Base-by-base conservation (phyloP, 2,797 vertebrate genomes). In the Hypotaenidia okinawae region DNA sequence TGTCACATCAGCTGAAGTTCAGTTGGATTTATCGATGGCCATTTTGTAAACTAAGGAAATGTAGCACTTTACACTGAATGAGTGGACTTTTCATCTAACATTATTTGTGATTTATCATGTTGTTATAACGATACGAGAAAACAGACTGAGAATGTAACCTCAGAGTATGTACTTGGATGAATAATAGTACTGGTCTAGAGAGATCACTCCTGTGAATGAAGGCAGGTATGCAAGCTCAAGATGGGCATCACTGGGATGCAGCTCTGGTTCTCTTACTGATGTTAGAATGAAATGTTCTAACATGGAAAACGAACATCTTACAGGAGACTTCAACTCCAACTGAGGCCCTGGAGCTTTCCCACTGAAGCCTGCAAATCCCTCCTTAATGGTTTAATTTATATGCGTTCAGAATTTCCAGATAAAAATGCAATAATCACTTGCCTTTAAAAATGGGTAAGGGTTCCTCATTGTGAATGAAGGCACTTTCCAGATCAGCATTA, bases 11-110 rank as follows among this genome's bases (percentile, higher is more conserved):
- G 70, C 33, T 87, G 52, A 95, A 93, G 73, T 62, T 79, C 75
- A 67, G 54, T 13, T 57, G 87, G 25, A 92, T 95, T 90, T 92
- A 69, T 84, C 76, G 78, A 84, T 47, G 64, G 55, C 74, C 62
- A 8, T 91, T 96, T 88, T 92, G 90, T 92, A 95, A 82, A 90
- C 39, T 79, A 82, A 91, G 82, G 86, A 96, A 75, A 89, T 52
- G 79, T 91, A 97, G 97, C 97, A 97, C 97, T 97, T 98, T 97
- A 97, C 57, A 64, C 64, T 73, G 87, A 88, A 78, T 64, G 79
- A 96, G 67, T 87, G 85, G 92, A 91, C 95, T 96, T 95, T 94
- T 94, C 89, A 80, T 88, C 89, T 91, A 93, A 85, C 72, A 59
- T 93, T 80, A 87, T 81, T 72, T 84, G 66, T 95, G 72, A 74